Percentiles rank a stretch among this genome's conserved stretches.
Conservation (phyloP, 2,113 vertebrate genomes). For the Tachycineta bicolor region DNA sequence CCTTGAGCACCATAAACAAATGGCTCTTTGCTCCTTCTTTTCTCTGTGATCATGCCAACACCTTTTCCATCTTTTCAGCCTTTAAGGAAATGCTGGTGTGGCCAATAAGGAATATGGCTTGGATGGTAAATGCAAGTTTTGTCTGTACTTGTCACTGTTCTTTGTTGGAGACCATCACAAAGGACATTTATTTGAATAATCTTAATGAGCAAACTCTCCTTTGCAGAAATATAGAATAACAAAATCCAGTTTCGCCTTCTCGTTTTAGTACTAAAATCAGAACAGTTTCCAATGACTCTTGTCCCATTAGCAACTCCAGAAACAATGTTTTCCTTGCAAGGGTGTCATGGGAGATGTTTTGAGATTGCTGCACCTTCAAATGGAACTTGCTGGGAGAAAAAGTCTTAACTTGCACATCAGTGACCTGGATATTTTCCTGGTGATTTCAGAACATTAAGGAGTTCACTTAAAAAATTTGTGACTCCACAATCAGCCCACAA, state of each 20-base stretch:
- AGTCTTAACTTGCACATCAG: constrained; percentile 17
- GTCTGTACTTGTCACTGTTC: neutral
- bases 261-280: neutral
- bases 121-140: neutral
- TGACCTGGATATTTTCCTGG: constrained; percentile 42
- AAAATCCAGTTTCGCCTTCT: constrained; percentile 33
- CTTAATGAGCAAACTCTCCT: neutral
- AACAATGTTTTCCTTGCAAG: neutral
- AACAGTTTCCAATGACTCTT: neutral
- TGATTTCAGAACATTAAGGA: neutral
- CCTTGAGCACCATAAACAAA: neutral
- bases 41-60: neutral
- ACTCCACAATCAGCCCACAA: neutral
- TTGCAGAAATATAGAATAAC: neutral
- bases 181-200: neutral
- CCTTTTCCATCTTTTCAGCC: neutral
- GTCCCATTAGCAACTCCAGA: neutral
- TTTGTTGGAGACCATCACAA: neutral
- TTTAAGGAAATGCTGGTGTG: neutral
- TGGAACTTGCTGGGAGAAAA: neutral
- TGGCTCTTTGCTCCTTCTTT: neutral
- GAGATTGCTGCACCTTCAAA: constrained; percentile 42
- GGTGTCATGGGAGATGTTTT: neutral
- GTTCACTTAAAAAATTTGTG: constrained; percentile 21
- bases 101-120: neutral